Percentiles rank a stretch among this genome's conserved stretches.
phyloP scores from a whole-genome alignment of 2,888 invertebrate genomes.

The Lymantria monacha region DNA sequence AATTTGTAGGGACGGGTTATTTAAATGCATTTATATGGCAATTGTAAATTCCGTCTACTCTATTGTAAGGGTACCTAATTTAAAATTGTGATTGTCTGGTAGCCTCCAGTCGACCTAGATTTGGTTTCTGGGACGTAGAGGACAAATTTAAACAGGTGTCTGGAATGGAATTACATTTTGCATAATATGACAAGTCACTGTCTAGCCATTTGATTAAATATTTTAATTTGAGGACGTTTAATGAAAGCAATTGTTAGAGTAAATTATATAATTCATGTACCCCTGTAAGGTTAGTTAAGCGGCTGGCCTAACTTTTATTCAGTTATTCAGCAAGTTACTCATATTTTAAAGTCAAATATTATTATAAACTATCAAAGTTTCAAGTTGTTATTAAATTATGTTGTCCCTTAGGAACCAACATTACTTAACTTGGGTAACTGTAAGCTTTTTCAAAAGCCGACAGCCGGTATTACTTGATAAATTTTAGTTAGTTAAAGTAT shows the following conservation, averaged over 20 bases:
- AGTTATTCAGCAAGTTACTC: constrained; percentile 18
- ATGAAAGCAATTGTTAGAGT: constrained; percentile 29
- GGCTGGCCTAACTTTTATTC: constrained; percentile 8
- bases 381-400: constrained; percentile 17
- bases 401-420: constrained; percentile 8
- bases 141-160: constrained; percentile 68
- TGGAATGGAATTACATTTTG: constrained; percentile 60
- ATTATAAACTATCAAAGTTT: constrained; percentile 14
- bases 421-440: background rate
- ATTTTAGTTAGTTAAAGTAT: no score
- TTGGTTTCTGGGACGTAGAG: constrained; percentile 65
- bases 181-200: constrained; percentile 64
- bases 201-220: constrained; percentile 54
- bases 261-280: constrained; percentile 24
- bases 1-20: constrained; percentile 23
- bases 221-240: constrained; percentile 37
- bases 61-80: constrained; percentile 60
- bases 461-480: no score
- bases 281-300: constrained; percentile 12
- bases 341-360: constrained; percentile 24
- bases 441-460: background rate
- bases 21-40: constrained; percentile 48
- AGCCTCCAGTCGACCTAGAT: constrained; percentile 73
- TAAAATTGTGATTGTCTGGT: constrained; percentile 79
- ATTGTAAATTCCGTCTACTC: constrained; percentile 46